Base-by-base conservation (phyloP, 2,888 invertebrate species). In the Limulus polyphemus region DNA sequence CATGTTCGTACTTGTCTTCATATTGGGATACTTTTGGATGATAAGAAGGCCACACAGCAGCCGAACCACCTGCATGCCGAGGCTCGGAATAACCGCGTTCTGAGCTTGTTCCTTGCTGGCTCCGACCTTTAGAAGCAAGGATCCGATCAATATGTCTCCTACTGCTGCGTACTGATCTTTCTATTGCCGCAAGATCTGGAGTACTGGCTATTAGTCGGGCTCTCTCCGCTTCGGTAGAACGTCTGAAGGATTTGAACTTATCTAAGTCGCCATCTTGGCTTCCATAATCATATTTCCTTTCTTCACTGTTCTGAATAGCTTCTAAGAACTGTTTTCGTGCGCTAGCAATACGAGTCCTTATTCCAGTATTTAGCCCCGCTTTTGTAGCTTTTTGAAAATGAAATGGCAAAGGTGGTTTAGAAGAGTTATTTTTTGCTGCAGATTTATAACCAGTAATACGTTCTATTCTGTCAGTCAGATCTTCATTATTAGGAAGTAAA, bases 101-200 rank as follows among this genome's bases (percentile, higher is more conserved):
- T 57, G 57, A 14, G 10, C 14, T n/a, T 50, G 49, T 60, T 57
- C 10, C 48, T 49, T 14, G 14, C 47, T 32, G 47, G 14, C 52
- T 14, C 16, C 51, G 17, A 9, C 52, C 54, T 32, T 49, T 49
- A 14, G 60, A 58, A 59, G 57, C 61, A 11, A 32, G 54, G 54
- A 32, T 32, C 56, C 61, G 62, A 65, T 65, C 65, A 63, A 65
- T 65, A 47, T 56, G 51, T 47, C 65, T 59, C 46, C 59, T 57
- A 48, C 63, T 63, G 47, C 62, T 60, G 46, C 66, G 66, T 50
- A 66, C 64, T n/a, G 66, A 61, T 56, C 63, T 64, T 55, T 66
- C 66, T 32, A 68, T 62, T 62, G 62, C 68, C 62, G 66, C 65
- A 59, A 68, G 49, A 49, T 68, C 68, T 54, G 68, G 68, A 47